Percentiles rank a stretch among this genome's conserved stretches.
Conservation (phyloP, 2,797 vertebrate species). For the Lophius americanus region DNA sequence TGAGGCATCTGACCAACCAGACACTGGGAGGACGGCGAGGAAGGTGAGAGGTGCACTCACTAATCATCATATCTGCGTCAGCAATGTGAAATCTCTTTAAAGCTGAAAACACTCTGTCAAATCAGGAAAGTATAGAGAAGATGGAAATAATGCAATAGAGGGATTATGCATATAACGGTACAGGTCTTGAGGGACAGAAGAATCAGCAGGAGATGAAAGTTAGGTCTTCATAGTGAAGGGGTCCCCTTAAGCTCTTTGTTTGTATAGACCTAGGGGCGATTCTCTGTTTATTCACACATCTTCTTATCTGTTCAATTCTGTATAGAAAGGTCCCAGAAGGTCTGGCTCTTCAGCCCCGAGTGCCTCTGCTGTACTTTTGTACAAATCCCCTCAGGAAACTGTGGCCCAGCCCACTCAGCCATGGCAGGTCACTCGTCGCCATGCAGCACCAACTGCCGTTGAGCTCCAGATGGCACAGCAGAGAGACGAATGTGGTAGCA, state of each 20-base stretch:
- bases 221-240: conserved; percentile 22
- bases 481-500: conserved; percentile 9
- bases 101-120: conserved; percentile 18
- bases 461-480: conserved; percentile 60
- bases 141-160: conserved; percentile 11
- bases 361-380: conserved; percentile 25
- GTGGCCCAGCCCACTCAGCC: conserved; percentile 57
- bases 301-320: conserved; percentile 12
- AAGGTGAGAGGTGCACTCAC: conserved; percentile 55
- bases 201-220: conserved; percentile 13
- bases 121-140: conserved; percentile 10
- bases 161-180: conserved; percentile 15
- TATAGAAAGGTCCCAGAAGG: conserved; percentile 28
- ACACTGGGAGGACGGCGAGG: conserved; percentile 37
- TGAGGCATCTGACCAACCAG: conserved; percentile 30
- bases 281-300: conserved; percentile 12
- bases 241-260: conserved; percentile 9
- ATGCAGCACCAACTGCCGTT: conserved; percentile 55
- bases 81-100: conserved; percentile 1
- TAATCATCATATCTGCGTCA: conserved; percentile 10
- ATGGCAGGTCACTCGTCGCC: conserved; percentile 79
- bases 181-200: conserved; percentile 19
- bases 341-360: conserved; percentile 12
- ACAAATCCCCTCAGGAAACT: conserved; percentile 1
- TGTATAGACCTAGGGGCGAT: not conserved